Percentiles rank a stretch among this genome's conserved stretches.
These are phyloP conservation scores for Amphiprion clarkii DNA, from an alignment of 2,797 vertebrate species.

Conservation along the genomic window DNA sequence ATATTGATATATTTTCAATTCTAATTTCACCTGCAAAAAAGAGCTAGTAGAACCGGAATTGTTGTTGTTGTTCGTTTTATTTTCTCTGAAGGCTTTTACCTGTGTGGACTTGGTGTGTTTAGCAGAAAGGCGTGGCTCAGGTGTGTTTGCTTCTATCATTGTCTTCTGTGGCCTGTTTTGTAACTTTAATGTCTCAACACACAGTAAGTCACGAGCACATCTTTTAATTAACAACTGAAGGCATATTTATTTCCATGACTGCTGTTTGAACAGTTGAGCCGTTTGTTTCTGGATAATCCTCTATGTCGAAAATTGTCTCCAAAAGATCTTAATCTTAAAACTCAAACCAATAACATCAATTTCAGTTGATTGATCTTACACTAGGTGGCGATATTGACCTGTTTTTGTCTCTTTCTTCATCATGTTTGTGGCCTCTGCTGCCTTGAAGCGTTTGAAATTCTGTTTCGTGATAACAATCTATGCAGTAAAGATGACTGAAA, in stretches of 20 bases:
- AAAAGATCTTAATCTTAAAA: not conserved
- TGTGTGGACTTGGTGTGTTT: conserved; percentile 1
- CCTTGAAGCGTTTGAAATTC: conserved; percentile 3
- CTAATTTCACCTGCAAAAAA: conserved; percentile 4
- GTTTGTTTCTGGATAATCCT: not conserved
- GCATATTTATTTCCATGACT: not conserved
- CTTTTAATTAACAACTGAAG: not conserved
- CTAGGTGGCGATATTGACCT: conserved; percentile 59
- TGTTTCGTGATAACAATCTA: not conserved
- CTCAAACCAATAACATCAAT: not conserved
- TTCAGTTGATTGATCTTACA: conserved; percentile 28
- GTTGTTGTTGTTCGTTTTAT: not conserved
- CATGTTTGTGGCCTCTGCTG: not conserved
- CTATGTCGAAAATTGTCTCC: not conserved
- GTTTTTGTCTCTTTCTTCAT: not conserved
- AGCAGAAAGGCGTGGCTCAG: not conserved
- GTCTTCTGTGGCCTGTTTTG: not conserved
- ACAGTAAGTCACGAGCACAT: no score
- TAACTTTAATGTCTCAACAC: not conserved
- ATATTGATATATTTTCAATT: not conserved
- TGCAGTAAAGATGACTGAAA: not conserved
- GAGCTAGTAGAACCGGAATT: not conserved
- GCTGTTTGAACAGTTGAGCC: not conserved
- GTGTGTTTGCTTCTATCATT: not conserved
- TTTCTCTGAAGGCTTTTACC: not conserved